Percentiles rank a stretch among this genome's conserved stretches.
Evolutionary conservation across 2,113 vertebrate species (phyloP).

Genomic region (Todiramphus saurophagus): DNA sequence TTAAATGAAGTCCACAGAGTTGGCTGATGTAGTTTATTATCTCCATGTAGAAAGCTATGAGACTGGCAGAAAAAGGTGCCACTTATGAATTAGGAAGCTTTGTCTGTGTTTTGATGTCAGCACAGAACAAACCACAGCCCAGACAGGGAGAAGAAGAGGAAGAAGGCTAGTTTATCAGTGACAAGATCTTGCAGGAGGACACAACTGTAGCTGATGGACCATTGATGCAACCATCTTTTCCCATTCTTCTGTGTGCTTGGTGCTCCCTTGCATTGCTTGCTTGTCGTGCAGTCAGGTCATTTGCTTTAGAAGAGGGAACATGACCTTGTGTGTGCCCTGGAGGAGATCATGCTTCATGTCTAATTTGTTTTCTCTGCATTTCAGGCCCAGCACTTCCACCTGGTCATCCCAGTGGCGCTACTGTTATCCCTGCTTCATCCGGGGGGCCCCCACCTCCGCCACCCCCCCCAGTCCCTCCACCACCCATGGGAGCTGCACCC

Average conservation of each 20-base stretch:
- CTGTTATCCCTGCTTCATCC: slow-evolving; percentile 73
- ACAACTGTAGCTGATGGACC: background rate
- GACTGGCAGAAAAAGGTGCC: background rate
- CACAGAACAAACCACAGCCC: background rate
- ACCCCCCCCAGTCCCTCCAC: slow-evolving; percentile 88
- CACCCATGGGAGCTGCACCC: slow-evolving; percentile 80
- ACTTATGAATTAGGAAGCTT: accelerated
- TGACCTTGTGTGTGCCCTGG: background rate
- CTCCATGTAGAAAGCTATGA: background rate
- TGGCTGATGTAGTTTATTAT: background rate
- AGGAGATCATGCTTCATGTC: accelerated
- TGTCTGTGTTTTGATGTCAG: background rate
- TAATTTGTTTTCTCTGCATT: slow-evolving; percentile 53
- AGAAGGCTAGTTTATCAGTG: background rate
- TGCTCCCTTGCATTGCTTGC: background rate
- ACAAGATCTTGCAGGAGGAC: background rate
- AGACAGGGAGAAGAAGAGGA: background rate
- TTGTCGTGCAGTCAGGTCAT: background rate
- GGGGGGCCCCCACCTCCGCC: slow-evolving; percentile 91
- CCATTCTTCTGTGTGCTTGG: accelerated
- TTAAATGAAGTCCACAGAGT: background rate
- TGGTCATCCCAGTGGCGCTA: slow-evolving; percentile 83
- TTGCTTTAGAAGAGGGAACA: accelerated
- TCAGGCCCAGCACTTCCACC: slow-evolving; percentile 87
- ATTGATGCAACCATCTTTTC: background rate